Base-by-base conservation (phyloP, 37 sponge, comb jelly and placozoan species). In the Aphrocallistes beatrix region DNA sequence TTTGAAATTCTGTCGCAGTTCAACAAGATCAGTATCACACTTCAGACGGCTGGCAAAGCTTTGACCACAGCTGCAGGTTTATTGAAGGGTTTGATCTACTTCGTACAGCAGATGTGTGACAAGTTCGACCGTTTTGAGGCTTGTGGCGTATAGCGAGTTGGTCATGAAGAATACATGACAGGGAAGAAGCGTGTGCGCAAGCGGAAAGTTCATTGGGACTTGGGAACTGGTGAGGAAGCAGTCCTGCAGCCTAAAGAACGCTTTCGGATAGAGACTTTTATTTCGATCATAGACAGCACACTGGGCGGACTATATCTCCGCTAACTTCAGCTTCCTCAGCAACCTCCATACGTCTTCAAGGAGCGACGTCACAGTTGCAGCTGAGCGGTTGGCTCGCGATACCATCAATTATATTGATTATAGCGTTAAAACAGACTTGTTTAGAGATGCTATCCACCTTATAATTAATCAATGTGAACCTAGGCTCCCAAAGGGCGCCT, bases 21-120 rank as follows among this genome's bases (percentile, higher is more conserved):
- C 38, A 85, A 85, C 51, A 49, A 45, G 38, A 0, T 85, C n/a
- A 85, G 85, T 51, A 36, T 49, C 38, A 37, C 51, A 23, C 19
- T 85, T 23, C 85, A 85, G 51, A 85, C 47, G 38, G 51, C 25
- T 49, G 23, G 38, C 50, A 85, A 51, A 50, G 85, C 47, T 37
- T 50, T 85, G 51, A 30, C 16, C 47, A 49, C 23, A 37, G 85
- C 51, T 85, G 51, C 51, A 30, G 38, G 50, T 37, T 49, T 85
- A 51, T 50, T 85, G 51, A 50, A 48, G 25, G 25, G 51, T 49
- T 50, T 85, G 85, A 37, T 37, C 47, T 51, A 85, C 51, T 85
- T 51, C 50, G 50, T 85, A 48, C 47, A 51, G 50, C 51, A 37
- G 38, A 47, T 37, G 37, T 30, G 51, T 50, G 51, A 85, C 50